A percentile compares a stretch with the other conserved stretches of the same genome.
Conservation (phyloP, 2,888 invertebrate genomes). For the Bombylius major region DNA sequence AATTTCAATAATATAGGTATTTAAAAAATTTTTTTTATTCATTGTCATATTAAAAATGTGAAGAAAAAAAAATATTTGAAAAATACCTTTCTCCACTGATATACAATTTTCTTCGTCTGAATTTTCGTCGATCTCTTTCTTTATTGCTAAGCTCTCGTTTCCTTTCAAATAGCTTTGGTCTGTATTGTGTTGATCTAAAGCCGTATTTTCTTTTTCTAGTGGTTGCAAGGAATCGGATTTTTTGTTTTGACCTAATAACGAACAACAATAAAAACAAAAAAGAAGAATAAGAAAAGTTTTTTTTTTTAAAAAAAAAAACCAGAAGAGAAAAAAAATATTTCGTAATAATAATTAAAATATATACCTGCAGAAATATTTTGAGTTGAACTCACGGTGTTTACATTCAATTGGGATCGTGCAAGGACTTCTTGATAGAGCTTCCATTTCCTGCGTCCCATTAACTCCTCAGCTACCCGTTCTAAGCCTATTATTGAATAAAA, state of each 20-base stretch:
- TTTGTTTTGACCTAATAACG: conserved; percentile 10
- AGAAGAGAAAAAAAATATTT: too few relatives aligned
- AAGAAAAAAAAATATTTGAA: too few relatives aligned
- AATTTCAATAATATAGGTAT: too few relatives aligned
- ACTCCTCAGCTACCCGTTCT: conserved; percentile 93
- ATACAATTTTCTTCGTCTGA: conserved; percentile 3
- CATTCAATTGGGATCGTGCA: conserved; percentile 40
- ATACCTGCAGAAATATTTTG: conserved; percentile 18
- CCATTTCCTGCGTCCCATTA: conserved; percentile 95
- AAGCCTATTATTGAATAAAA: conserved; percentile 51
- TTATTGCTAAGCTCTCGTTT: conserved; percentile 13
- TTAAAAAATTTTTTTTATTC: too few relatives aligned
- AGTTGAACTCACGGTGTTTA: conserved; percentile 19
- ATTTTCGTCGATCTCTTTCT: conserved; percentile 14
- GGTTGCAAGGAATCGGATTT: conserved; percentile 9
- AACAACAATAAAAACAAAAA: neutral
- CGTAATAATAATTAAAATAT: neutral
- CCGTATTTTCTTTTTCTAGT: conserved; percentile 7
- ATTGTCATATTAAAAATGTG: too few relatives aligned
- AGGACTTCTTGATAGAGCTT: conserved; percentile 78
- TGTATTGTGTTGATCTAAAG: conserved; percentile 7
- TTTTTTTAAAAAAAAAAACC: neutral
- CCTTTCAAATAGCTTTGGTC: conserved; percentile 14
- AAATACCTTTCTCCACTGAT: conserved; percentile 4
- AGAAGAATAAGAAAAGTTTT: neutral